Evolutionary conservation across 2,888 invertebrate species (phyloP).

Genomic region (Cremastobaeus sp.): DNA sequence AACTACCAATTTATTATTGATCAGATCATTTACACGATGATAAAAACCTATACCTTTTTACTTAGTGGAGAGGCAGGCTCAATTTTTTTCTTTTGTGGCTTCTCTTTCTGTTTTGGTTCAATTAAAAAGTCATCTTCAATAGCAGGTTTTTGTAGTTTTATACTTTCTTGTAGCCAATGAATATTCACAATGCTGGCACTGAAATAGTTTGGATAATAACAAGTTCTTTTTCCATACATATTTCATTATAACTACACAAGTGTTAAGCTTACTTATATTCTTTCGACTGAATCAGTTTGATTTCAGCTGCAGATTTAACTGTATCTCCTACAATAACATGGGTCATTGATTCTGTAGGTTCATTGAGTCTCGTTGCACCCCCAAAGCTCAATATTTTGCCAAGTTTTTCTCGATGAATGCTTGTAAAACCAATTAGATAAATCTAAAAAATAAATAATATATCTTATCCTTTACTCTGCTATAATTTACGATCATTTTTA

Average conservation of each 20-base stretch:
- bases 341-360: conserved; percentile 86
- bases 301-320: conserved; percentile 77
- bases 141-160: conserved; percentile 81
- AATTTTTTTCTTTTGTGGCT: conserved; percentile 68
- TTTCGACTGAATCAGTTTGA: conserved; percentile 74
- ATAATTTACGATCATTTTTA: no score
- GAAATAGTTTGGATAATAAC: no score
- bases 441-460: conserved; percentile 79
- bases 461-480: not conserved
- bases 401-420: conserved; percentile 83
- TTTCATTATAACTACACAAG: no score
- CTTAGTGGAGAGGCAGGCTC: conserved; percentile 82
- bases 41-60: conserved; percentile 78
- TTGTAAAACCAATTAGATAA: conserved; percentile 84
- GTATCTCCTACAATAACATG: conserved; percentile 88
- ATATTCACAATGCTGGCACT: conserved; percentile 83
- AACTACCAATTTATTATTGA: not conserved
- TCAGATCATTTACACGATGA: no score
- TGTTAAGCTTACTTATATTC: conserved; percentile 67
- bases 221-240: no score
- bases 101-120: conserved; percentile 56
- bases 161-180: conserved; percentile 88
- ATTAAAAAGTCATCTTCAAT: conserved; percentile 79
- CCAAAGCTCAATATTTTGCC: conserved; percentile 85
- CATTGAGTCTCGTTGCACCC: conserved; percentile 90